Evolutionary conservation across 1,140 invertebrate genomes (phyloP).

Genomic region (Mercenaria mercenaria): DNA sequence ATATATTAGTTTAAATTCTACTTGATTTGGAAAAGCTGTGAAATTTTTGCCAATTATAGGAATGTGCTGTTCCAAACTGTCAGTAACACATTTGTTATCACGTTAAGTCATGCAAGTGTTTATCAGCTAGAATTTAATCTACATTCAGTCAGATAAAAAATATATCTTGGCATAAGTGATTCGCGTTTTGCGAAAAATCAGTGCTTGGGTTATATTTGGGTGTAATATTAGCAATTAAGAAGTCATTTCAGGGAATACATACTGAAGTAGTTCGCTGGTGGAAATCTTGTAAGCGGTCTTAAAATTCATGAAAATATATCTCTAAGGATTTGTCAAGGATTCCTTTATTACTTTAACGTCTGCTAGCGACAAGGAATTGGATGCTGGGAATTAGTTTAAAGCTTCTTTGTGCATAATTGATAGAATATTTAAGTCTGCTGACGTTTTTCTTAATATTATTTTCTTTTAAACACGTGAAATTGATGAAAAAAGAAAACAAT

Average conservation of each 20-base stretch:
- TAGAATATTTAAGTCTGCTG: background rate
- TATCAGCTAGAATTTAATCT: background rate
- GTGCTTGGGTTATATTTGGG: background rate
- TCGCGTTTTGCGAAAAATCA: background rate
- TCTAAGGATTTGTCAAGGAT: background rate
- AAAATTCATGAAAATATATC: background rate
- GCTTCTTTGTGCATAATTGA: background rate
- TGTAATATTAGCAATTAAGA: slow-evolving; percentile 5
- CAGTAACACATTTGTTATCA: background rate
- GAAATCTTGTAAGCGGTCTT: background rate
- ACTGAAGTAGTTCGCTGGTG: background rate
- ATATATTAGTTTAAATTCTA: background rate
- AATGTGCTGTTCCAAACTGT: background rate
- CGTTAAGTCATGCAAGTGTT: background rate
- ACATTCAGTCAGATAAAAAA: background rate
- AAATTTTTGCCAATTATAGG: background rate
- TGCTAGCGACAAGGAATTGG: background rate
- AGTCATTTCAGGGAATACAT: background rate
- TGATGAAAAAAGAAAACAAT: background rate
- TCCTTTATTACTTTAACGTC: background rate
- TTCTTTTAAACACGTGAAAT: background rate
- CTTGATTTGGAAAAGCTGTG: background rate
- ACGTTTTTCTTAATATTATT: background rate
- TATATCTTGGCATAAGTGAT: background rate
- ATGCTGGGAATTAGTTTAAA: background rate